Conservation (phyloP, 2,888 invertebrate species). For the Microchrysa polita region DNA sequence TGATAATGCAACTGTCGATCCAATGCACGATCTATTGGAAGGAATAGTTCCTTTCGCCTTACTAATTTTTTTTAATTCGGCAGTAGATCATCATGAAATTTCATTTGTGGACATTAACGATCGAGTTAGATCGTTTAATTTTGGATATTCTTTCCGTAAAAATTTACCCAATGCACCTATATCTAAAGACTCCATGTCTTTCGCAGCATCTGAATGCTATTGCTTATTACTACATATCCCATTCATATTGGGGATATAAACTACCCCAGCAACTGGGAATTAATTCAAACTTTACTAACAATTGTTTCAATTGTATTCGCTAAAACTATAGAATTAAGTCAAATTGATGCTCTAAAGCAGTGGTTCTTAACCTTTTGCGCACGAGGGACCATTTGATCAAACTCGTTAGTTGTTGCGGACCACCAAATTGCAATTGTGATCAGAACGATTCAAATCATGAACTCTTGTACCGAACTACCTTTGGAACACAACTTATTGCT, state of each 20-base stretch:
- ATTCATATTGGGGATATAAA: not conserved
- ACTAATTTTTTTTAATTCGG: conserved; percentile 38
- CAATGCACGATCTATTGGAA: conserved; percentile 48
- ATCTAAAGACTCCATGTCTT: not conserved
- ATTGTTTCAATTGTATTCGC: conserved; percentile 5
- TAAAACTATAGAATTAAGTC: not conserved
- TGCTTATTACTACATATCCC: conserved; percentile 6
- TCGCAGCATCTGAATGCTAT: conserved; percentile 7
- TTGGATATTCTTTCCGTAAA: conserved; percentile 7
- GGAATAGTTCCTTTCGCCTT: conserved; percentile 45
- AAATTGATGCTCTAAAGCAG: too few species aligned
- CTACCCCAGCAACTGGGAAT: not conserved
- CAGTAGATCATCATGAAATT: conserved; percentile 29
- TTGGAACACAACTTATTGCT: too few species aligned
- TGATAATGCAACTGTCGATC: conserved; percentile 46
- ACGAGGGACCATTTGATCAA: too few species aligned
- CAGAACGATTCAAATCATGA: too few species aligned
- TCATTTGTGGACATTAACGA: conserved; percentile 42
- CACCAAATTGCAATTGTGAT: too few species aligned
- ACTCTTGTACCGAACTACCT: too few species aligned
- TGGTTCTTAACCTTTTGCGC: too few species aligned
- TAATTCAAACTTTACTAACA: not conserved
- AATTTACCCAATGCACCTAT: not conserved
- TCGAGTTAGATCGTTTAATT: not conserved
- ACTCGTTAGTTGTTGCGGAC: too few species aligned